Evolutionary conservation across 1,140 invertebrate species (phyloP).

Genomic region (Teleogryllus occipitalis): DNA sequence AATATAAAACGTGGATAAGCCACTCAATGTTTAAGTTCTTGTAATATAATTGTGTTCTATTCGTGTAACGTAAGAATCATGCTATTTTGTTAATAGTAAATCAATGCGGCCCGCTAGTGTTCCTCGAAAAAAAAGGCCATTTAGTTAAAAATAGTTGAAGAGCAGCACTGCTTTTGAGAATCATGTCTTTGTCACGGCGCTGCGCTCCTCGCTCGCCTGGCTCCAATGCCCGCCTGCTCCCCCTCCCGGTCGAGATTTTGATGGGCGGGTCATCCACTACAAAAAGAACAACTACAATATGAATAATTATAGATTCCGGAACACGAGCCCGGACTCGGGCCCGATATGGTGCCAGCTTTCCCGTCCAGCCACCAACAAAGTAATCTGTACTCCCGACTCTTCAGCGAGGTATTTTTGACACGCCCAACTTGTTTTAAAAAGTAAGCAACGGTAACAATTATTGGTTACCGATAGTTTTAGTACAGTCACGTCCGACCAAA

Average conservation of each 20-base stretch:
- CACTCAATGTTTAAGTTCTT: too few species aligned
- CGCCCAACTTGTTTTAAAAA: slow-evolving; percentile 19
- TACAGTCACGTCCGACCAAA: slow-evolving; percentile 1
- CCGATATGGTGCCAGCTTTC: slow-evolving; percentile 17
- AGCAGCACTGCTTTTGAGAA: too few species aligned
- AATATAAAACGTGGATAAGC: too few species aligned
- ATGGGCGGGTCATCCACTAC: neutral
- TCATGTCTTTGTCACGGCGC: too few species aligned
- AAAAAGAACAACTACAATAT: slow-evolving; percentile 11
- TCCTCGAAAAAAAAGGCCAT: too few species aligned
- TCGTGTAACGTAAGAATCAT: too few species aligned
- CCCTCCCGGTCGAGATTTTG: neutral
- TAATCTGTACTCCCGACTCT: slow-evolving; percentile 8
- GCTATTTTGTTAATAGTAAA: too few species aligned
- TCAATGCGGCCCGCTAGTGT: too few species aligned
- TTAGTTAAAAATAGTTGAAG: too few species aligned
- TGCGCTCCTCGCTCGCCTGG: neutral
- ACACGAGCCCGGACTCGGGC: neutral
- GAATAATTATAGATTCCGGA: slow-evolving; percentile 16
- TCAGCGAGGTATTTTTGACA: slow-evolving; percentile 16
- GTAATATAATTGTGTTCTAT: too few species aligned
- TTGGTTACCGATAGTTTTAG: slow-evolving; percentile 12
- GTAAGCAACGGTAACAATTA: slow-evolving; percentile 15
- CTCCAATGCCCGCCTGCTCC: neutral
- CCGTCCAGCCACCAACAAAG: neutral